Conservation (phyloP, 2,113 vertebrate species). For the Phrynocephalus versicolor region DNA sequence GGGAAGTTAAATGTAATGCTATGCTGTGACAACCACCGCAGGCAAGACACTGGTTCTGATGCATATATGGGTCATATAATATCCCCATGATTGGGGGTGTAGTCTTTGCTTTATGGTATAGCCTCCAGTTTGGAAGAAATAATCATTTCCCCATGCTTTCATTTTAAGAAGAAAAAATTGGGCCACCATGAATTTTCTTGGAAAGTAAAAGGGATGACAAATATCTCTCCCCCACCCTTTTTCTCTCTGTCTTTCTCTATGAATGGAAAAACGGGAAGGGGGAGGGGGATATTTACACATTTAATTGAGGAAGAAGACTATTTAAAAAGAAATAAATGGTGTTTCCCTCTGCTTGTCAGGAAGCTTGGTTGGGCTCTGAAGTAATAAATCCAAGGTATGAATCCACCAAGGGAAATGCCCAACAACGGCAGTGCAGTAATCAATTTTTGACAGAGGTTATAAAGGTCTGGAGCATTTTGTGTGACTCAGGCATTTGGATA, state of each 20-base stretch:
- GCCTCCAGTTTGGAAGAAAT: not conserved
- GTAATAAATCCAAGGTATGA: constrained; percentile 62
- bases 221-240: not conserved
- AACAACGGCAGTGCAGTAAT: constrained; percentile 64
- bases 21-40: not conserved
- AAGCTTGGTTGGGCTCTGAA: constrained; percentile 46
- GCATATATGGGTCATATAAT: not conserved
- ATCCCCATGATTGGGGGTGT: not conserved
- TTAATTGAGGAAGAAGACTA: constrained; percentile 51
- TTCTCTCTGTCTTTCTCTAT: not conserved
- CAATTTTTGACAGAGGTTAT: constrained; percentile 71
- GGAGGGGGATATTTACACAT: constrained; percentile 36
- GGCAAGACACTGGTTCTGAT: not conserved
- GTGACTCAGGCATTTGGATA: constrained; percentile 57
- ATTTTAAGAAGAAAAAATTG: constrained; percentile 13
- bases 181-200: constrained; percentile 20
- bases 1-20: no score
- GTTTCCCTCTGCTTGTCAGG: constrained; percentile 41
- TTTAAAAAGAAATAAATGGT: constrained; percentile 60
- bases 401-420: constrained; percentile 50
- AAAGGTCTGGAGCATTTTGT: constrained; percentile 57
- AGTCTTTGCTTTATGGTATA: not conserved
- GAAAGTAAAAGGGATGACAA: not conserved
- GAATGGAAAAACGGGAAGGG: constrained; percentile 29
- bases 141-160: not conserved